Percentiles rank a stretch among this genome's conserved stretches.
Evolutionary conservation across 2,113 vertebrate species (phyloP).

Genomic region (Laticauda laticaudata): DNA sequence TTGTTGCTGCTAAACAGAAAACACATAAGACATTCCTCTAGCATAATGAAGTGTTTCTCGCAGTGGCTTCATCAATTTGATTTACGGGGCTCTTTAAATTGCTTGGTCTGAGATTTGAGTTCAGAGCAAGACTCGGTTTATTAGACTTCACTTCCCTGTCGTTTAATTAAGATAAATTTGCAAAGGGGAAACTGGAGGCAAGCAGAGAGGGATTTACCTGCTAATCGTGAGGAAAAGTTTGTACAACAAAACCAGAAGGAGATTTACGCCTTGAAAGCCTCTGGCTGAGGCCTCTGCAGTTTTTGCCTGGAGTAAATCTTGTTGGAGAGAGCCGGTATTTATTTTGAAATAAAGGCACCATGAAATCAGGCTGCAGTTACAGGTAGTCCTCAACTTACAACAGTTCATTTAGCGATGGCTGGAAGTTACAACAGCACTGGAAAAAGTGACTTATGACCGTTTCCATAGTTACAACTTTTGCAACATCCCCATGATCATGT

Average conservation of each 20-base stretch:
- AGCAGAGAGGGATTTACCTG: not conserved
- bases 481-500: too few relatives aligned
- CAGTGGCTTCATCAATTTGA: not conserved
- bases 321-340: not conserved
- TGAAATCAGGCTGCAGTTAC: not conserved
- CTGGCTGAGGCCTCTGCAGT: too few relatives aligned
- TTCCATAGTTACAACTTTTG: too few relatives aligned
- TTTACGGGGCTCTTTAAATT: not conserved
- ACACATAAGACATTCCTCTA: not conserved
- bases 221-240: not conserved
- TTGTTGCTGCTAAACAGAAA: not conserved
- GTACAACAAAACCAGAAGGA: not conserved
- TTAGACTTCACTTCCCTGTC: not conserved
- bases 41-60: not conserved
- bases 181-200: not conserved
- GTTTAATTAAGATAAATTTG: slow-evolving; percentile 22
- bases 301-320: not conserved
- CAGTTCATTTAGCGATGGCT: not conserved
- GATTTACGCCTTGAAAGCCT: not conserved
- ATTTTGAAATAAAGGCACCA: not conserved
- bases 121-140: not conserved
- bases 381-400: not conserved
- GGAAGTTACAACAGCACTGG: not conserved
- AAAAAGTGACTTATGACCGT: not conserved
- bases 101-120: not conserved